Conservation (phyloP, 2,797 vertebrate species). For the Microctenopoma stevenorrisi region DNA sequence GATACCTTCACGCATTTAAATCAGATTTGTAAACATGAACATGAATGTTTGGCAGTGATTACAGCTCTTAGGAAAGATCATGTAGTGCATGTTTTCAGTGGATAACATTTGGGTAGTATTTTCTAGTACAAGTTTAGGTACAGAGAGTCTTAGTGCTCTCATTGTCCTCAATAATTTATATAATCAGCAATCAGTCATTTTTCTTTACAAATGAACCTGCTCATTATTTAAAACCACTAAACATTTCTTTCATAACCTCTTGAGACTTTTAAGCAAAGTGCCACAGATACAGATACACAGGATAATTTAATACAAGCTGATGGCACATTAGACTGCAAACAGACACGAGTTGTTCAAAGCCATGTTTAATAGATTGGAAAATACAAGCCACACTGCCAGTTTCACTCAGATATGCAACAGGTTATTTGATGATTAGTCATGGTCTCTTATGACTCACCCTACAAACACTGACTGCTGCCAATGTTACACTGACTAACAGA, state of each 20-base stretch:
- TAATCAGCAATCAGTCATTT: conserved; percentile 36
- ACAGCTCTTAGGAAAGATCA: not conserved
- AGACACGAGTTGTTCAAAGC: conserved; percentile 58
- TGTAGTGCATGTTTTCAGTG: not conserved
- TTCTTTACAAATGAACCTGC: conserved; percentile 50
- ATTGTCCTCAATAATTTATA: conserved; percentile 47
- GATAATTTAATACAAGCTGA: conserved; percentile 73
- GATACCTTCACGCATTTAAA: too few relatives aligned
- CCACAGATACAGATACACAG: conserved; percentile 50
- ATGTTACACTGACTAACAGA: conserved; percentile 71
- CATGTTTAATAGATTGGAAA: conserved; percentile 76
- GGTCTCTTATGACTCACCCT: conserved; percentile 73
- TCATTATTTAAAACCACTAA: conserved; percentile 53
- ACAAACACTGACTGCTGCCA: conserved; percentile 68
- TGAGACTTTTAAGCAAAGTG: conserved; percentile 65
- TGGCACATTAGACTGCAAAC: conserved; percentile 79
- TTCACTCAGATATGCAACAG: conserved; percentile 71
- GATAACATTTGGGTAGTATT: conserved; percentile 13
- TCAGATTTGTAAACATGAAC: too few relatives aligned
- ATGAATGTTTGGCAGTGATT: too few relatives aligned
- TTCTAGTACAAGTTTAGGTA: conserved; percentile 14
- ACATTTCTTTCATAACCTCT: conserved; percentile 65
- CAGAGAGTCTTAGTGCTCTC: conserved; percentile 31
- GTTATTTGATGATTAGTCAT: conserved; percentile 79
- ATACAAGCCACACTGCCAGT: conserved; percentile 65